Evolutionary conservation across 2,888 invertebrate species (phyloP), one percentile per base, ranked within the genome.

Genomic region (Cheilosia soror): DNA sequence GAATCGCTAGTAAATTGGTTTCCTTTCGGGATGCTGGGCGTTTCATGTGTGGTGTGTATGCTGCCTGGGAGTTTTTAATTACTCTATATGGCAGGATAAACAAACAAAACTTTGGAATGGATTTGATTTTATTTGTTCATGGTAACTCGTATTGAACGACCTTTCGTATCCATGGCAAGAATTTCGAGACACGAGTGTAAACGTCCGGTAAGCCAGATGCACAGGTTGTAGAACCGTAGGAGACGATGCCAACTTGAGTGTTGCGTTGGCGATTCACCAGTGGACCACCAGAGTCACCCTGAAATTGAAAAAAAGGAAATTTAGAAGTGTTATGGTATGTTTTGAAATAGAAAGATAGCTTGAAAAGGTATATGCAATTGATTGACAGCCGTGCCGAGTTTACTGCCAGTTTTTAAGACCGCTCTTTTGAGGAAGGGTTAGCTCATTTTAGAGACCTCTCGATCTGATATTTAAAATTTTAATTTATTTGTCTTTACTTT

Each of bases 281-380:
- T 15, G 92, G 92, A 51, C 92, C 92, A 72, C 92, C 92, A 47
- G 92, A 92, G 87, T 92, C 92, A 82, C 92, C 92, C 92, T 92
- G 79, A 65, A 73, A 87, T 51, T 25, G 13, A 5, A 85, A 71
- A 51, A n/a, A 11, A 5, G n/a, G 51, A 31, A 51, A 20, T 20
- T 20, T 40, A 9, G 11, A 40, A 33, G 5, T 7, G 33, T 20
- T 20, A 20, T 20, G 20, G 2, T 1, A 20, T 20, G 2, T 20
- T 20, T 20, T 20, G 0, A 20, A 20, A 20, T 20, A 20, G 20
- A 20, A 20, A 20, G 20, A 20, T 1, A 2, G 20, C 20, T 20
- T 20, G 1, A 20, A 20, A 20, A 20, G 2, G 20, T 20, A 20
- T 20, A 20, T 20, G 20, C 20, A 2, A 20, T 20, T 20, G 20